Percentiles rank a stretch among this genome's conserved stretches.
Evolutionary conservation across 1,140 invertebrate species (phyloP).

Genomic region (Bombus pyrosoma): DNA sequence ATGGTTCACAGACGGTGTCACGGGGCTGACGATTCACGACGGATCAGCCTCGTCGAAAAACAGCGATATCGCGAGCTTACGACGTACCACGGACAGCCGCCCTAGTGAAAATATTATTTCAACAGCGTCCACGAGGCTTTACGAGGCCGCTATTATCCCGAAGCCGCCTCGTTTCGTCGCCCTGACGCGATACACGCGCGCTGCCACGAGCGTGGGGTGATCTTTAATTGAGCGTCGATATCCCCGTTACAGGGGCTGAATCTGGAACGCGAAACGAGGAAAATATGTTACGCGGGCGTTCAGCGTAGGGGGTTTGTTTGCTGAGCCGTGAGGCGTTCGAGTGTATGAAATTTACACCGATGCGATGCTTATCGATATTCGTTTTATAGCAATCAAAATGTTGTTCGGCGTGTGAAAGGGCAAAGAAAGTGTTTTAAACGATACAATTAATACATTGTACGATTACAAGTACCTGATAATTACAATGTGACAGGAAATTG

Average conservation of each 20-base stretch:
- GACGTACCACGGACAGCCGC: constrained; percentile 59
- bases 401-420: background rate
- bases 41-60: constrained; percentile 56
- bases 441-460: background rate
- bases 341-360: background rate
- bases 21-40: background rate
- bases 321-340: background rate
- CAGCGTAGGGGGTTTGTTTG: background rate
- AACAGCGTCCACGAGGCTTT: constrained; percentile 55
- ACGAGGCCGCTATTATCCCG: constrained; percentile 67
- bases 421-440: background rate
- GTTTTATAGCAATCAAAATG: background rate
- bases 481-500: background rate
- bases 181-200: background rate
- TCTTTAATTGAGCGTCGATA: constrained; percentile 40
- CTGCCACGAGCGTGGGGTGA: constrained; percentile 7
- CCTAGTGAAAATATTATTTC: constrained; percentile 73
- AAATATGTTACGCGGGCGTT: background rate
- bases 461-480: background rate
- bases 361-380: background rate
- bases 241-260: constrained; percentile 1
- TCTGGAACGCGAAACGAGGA: constrained; percentile 14
- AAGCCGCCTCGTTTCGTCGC: constrained; percentile 26
- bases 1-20: constrained; percentile 38
- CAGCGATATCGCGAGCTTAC: constrained; percentile 62